Percentiles rank a stretch among this genome's conserved stretches.
These are phyloP conservation scores for Syndactyla subalaris DNA, from an alignment of 2,797 vertebrate species.

Conservation along the genomic window DNA sequence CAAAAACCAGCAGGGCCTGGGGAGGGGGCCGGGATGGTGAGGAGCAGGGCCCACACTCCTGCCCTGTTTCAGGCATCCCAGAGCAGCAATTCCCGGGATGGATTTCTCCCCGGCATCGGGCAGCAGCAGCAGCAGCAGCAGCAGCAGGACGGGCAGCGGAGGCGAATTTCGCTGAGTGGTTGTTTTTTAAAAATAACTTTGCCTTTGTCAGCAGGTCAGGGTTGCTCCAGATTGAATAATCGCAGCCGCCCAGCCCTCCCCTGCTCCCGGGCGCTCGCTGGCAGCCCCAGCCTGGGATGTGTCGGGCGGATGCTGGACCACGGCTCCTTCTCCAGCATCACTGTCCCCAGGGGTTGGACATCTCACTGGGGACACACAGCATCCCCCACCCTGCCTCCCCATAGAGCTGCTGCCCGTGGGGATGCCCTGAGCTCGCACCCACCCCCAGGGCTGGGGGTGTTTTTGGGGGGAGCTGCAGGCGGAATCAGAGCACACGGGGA, in stretches of 20 bases:
- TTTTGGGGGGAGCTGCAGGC: fast-evolving
- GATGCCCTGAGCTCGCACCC: not conserved
- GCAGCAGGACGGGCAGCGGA: conserved; percentile 26
- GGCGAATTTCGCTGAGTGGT: conserved; percentile 69
- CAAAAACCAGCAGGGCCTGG: not conserved
- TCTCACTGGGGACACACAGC: fast-evolving
- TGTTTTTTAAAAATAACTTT: conserved; percentile 76
- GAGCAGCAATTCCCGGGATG: not conserved
- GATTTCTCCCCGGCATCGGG: not conserved
- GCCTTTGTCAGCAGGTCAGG: conserved; percentile 75
- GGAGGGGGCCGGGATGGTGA: not conserved
- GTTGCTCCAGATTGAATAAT: conserved; percentile 70
- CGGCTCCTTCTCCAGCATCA: fast-evolving
- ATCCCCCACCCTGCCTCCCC: not conserved
- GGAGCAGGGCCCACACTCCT: fast-evolving
- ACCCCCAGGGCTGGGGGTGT: not conserved
- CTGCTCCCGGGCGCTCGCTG: conserved; percentile 33
- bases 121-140: conserved; percentile 11
- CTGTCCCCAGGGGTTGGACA: not conserved
- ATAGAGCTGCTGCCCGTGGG: not conserved
- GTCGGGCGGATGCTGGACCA: not conserved
- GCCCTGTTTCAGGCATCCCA: not conserved
- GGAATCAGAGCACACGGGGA: not conserved
- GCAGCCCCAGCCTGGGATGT: conserved; percentile 7
- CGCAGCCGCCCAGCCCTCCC: conserved; percentile 40